A percentile compares a stretch with the other conserved stretches of the same genome.
phyloP scores from a whole-genome alignment of 1,140 invertebrate species.

The Whitmania pigra region DNA sequence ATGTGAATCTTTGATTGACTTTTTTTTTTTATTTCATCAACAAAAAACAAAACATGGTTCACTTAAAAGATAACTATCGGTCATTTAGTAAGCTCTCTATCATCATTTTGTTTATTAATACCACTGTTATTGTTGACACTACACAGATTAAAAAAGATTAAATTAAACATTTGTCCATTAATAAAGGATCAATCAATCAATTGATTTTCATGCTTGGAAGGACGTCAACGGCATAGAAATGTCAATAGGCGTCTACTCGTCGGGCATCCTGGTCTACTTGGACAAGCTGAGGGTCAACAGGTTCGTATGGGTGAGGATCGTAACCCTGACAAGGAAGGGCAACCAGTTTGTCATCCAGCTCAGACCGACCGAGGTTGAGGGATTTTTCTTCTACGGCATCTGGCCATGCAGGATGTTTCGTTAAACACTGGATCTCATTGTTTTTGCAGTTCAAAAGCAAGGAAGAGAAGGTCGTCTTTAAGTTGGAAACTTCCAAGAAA shows the following conservation, averaged over 20 bases:
- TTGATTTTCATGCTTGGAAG: slow-evolving; percentile 28
- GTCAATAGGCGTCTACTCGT: slow-evolving; percentile 87
- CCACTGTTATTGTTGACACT: too few relatives aligned
- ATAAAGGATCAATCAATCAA: too few relatives aligned
- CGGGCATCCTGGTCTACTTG: slow-evolving; percentile 82
- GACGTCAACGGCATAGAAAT: slow-evolving; percentile 92
- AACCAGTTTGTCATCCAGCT: slow-evolving; percentile 61
- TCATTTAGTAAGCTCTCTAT: neutral
- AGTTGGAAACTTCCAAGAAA: slow-evolving; percentile 78
- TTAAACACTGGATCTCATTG: neutral
- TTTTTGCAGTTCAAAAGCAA: neutral
- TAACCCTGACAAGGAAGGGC: slow-evolving; percentile 95
- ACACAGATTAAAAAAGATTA: too few relatives aligned
- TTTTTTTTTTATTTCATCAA: neutral
- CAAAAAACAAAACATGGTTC: too few relatives aligned
- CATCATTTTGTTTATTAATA: neutral
- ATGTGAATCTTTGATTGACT: neutral
- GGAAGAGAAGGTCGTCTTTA: slow-evolving; percentile 91
- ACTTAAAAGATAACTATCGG: too few relatives aligned
- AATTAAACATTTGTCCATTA: too few relatives aligned
- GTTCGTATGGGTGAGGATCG: slow-evolving; percentile 91
- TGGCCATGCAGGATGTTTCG: neutral
- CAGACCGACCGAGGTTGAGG: neutral
- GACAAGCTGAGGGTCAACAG: slow-evolving; percentile 89
- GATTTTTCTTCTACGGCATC: neutral